Evolutionary conservation across 2,113 vertebrate genomes (phyloP).

Genomic region (Oreocharis arfaki): DNA sequence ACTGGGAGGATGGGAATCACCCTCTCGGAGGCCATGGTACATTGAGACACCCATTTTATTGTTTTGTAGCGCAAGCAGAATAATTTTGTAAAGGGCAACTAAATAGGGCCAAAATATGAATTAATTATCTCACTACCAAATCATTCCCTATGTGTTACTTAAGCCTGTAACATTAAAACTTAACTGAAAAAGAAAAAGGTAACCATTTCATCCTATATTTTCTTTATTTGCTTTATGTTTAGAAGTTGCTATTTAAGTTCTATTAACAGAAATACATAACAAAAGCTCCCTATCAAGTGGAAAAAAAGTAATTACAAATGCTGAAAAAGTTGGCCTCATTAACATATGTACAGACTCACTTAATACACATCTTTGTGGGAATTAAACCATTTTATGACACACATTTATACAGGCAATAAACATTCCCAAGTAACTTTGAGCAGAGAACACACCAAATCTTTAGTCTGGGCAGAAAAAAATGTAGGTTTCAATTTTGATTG

Average conservation of each 20-base stretch:
- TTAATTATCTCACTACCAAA: slow-evolving; percentile 33
- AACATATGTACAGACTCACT: slow-evolving; percentile 90
- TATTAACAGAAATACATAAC: slow-evolving; percentile 86
- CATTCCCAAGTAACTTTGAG: slow-evolving; percentile 63
- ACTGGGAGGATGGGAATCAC: slow-evolving; percentile 7
- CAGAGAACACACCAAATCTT: slow-evolving; percentile 58
- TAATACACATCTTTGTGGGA: slow-evolving; percentile 78
- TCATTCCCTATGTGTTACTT: slow-evolving; percentile 62
- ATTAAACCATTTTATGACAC: slow-evolving; percentile 72
- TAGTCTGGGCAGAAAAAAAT: slow-evolving; percentile 51
- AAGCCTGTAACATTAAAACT: slow-evolving; percentile 61
- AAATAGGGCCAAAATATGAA: slow-evolving; percentile 60
- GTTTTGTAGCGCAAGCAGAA: slow-evolving; percentile 58
- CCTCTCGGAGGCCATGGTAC: slow-evolving; percentile 47
- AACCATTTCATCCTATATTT: slow-evolving; percentile 79
- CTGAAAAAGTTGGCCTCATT: slow-evolving; percentile 85
- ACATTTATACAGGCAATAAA: slow-evolving; percentile 77
- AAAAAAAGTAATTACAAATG: slow-evolving; percentile 89
- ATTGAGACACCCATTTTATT: slow-evolving; percentile 43
- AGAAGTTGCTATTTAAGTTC: slow-evolving; percentile 80
- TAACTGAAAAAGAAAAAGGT: slow-evolving; percentile 77
- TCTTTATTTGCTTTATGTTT: slow-evolving; percentile 79
- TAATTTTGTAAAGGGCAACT: slow-evolving; percentile 57
- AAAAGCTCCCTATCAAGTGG: slow-evolving; percentile 80
- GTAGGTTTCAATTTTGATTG: slow-evolving; percentile 50